phyloP scores from a whole-genome alignment of 2,797 vertebrate species.

The Borostomias antarcticus region DNA sequence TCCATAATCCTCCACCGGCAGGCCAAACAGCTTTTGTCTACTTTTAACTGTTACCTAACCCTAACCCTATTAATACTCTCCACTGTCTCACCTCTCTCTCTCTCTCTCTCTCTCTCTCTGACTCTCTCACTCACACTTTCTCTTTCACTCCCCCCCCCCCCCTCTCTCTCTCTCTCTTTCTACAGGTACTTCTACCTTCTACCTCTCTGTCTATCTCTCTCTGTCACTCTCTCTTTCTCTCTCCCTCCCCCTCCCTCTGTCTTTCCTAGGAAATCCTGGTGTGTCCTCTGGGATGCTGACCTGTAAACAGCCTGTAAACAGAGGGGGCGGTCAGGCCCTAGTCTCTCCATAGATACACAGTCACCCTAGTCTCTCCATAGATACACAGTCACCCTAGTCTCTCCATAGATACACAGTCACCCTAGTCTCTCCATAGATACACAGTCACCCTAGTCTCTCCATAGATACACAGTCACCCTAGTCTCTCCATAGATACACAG shows the following conservation, averaged over 20 bases:
- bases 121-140: not conserved
- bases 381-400: too few species aligned
- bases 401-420: too few species aligned
- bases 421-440: too few species aligned
- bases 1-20: slow-evolving; percentile 4
- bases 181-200: not conserved
- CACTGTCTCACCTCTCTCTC: slow-evolving; percentile 7
- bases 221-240: not conserved
- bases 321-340: too few species aligned
- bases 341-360: too few species aligned
- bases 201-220: not conserved
- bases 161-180: not conserved
- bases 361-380: too few species aligned
- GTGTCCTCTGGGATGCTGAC: slow-evolving; percentile 20
- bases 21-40: slow-evolving; percentile 48
- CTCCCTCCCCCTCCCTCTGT: too few species aligned
- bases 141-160: not conserved
- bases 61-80: not conserved
- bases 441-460: too few species aligned
- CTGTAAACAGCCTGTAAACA: too few species aligned
- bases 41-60: slow-evolving; percentile 41
- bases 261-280: not conserved
- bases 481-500: too few species aligned
- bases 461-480: too few species aligned
- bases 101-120: not conserved